Percentiles rank a stretch among this genome's conserved stretches.
Conservation (phyloP, 2,797 vertebrate genomes). For the Fistularia tabacaria region DNA sequence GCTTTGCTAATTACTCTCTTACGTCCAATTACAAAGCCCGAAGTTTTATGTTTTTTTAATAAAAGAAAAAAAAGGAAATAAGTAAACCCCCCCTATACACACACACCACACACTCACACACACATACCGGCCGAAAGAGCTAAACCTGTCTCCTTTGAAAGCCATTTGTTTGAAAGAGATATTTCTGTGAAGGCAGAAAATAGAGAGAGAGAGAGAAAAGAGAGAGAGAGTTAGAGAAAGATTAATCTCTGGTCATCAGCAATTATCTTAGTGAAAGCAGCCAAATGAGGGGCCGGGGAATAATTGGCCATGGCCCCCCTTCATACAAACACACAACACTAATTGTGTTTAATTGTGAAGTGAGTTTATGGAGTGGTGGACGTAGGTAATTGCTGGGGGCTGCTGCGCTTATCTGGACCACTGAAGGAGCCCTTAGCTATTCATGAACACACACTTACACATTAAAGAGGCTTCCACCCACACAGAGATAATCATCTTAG, state of each 20-base stretch:
- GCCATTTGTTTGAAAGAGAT: constrained; percentile 51
- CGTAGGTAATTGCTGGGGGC: constrained; percentile 71
- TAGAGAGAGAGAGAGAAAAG: constrained; percentile 7
- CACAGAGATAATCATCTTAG: not conserved
- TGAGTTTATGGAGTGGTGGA: constrained; percentile 69
- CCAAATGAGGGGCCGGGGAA: constrained; percentile 64
- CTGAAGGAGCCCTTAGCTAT: constrained; percentile 70
- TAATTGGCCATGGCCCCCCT: constrained; percentile 67
- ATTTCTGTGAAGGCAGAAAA: constrained; percentile 37
- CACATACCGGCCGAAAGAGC: no score
- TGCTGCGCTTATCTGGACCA: constrained; percentile 58
- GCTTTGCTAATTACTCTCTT: no score
- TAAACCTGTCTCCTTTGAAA: no score
- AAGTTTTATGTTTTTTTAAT: no score
- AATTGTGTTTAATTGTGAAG: constrained; percentile 79
- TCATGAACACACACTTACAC: constrained; percentile 54
- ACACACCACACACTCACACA: no score
- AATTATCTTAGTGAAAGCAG: constrained; percentile 76
- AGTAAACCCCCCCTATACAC: no score
- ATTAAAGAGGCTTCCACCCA: constrained; percentile 1
- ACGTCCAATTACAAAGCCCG: no score
- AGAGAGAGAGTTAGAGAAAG: constrained; percentile 14
- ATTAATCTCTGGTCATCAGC: constrained; percentile 70
- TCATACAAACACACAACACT: constrained; percentile 74
- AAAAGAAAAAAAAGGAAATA: no score